A percentile compares a stretch with the other conserved stretches of the same genome.
Conservation (phyloP, 2,888 invertebrate genomes). For the Lithophane semibrunnea region DNA sequence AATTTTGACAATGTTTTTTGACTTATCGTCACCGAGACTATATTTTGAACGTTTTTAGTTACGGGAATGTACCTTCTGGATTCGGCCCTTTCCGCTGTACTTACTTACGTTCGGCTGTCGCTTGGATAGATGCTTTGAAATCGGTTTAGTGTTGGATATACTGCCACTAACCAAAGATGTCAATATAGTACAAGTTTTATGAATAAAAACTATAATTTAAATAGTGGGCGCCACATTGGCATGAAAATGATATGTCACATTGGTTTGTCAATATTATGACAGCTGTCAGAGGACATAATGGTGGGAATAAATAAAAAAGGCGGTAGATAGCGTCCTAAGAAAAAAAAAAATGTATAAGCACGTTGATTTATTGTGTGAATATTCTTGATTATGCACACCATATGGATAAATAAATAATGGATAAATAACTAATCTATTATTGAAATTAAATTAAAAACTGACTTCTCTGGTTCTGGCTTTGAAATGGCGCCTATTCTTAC, state of each 20-base stretch:
- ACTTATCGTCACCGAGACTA: neutral
- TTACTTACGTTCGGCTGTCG: neutral
- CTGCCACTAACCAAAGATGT: neutral
- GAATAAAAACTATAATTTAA: neutral
- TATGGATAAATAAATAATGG: too few species aligned
- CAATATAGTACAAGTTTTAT: neutral
- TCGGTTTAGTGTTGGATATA: neutral
- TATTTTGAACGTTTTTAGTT: neutral
- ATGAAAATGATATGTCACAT: too few species aligned
- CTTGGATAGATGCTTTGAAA: neutral
- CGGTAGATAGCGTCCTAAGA: neutral
- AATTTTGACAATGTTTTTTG: too few species aligned
- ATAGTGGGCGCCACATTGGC: neutral
- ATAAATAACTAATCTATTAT: too few species aligned
- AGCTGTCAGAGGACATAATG: neutral
- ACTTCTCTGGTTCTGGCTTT: too few species aligned
- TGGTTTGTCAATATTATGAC: constrained; percentile 6
- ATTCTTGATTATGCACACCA: too few species aligned
- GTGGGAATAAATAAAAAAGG: neutral
- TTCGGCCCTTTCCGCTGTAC: neutral
- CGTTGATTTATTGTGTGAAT: too few species aligned
- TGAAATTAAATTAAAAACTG: too few species aligned
- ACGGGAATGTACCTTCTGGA: neutral
- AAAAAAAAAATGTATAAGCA: neutral
- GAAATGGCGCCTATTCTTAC: too few species aligned